A percentile compares a stretch with the other conserved stretches of the same genome.
Evolutionary conservation across 2,888 invertebrate genomes (phyloP).

Genomic region (Operophtera brumata): DNA sequence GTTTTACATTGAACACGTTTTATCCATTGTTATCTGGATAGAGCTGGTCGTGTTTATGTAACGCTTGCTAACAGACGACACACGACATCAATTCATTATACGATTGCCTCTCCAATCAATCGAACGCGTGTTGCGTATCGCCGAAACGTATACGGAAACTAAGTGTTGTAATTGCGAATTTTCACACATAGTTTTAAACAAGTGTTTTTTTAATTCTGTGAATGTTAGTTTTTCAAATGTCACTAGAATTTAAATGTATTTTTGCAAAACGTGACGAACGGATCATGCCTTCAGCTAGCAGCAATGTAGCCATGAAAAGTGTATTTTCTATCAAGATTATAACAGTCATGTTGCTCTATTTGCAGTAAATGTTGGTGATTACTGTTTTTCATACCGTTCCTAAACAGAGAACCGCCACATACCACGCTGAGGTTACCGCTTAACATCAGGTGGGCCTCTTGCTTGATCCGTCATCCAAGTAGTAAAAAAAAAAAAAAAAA

Average conservation of each 20-base stretch:
- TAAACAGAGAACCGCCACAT: too few relatives aligned
- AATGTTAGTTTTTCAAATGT: background rate
- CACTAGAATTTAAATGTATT: background rate
- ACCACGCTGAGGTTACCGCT: too few relatives aligned
- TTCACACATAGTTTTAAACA: background rate
- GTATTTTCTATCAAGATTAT: too few relatives aligned
- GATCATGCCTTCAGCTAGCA: background rate
- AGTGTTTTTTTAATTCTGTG: background rate
- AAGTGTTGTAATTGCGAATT: background rate
- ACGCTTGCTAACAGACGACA: slow-evolving; percentile 31
- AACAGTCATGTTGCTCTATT: background rate
- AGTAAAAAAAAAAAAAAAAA: too few relatives aligned
- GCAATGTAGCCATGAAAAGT: too few relatives aligned
- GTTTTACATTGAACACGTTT: slow-evolving; percentile 7
- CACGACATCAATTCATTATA: slow-evolving; percentile 32
- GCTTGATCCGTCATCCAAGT: too few relatives aligned
- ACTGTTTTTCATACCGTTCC: background rate
- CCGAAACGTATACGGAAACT: background rate
- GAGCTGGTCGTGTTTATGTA: slow-evolving; percentile 49
- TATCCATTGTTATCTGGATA: slow-evolving; percentile 48
- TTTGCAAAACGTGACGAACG: background rate
- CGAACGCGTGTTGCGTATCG: slow-evolving; percentile 30
- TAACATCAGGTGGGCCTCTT: too few relatives aligned
- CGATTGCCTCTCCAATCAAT: slow-evolving; percentile 31
- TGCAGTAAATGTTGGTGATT: background rate